A percentile compares a stretch with the other conserved stretches of the same genome.
These are phyloP conservation scores for Julus scanicus DNA, from an alignment of 2,888 invertebrate species.

Conservation along the genomic window DNA sequence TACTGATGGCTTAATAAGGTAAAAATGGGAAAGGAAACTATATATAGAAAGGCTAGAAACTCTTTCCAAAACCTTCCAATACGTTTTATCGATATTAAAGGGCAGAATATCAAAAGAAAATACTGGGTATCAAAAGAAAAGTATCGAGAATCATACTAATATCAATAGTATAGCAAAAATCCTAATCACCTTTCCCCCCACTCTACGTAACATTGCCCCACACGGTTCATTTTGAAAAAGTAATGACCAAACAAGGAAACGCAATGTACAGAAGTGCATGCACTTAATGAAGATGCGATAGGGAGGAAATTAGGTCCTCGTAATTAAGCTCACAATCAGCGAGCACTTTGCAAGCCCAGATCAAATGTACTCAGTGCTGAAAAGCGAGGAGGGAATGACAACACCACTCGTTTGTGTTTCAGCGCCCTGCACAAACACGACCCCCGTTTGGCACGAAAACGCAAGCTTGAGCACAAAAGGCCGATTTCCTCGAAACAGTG, in stretches of 20 bases:
- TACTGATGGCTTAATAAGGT: no score
- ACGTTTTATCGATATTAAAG: no score
- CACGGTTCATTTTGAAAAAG: no score
- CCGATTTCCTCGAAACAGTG: slow-evolving; percentile 6
- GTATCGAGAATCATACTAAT: no score
- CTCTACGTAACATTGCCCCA: no score
- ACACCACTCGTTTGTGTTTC: not conserved
- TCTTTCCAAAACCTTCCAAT: no score
- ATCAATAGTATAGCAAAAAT: no score
- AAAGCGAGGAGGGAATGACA: not conserved
- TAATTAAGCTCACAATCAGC: slow-evolving; percentile 26
- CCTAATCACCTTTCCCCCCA: no score
- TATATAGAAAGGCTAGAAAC: no score
- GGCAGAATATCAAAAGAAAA: no score
- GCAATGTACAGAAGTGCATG: not conserved
- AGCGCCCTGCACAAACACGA: not conserved
- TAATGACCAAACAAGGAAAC: not conserved
- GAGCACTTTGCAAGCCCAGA: not conserved
- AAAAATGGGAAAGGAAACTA: no score
- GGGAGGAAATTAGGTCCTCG: slow-evolving; percentile 25
- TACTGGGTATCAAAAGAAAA: no score
- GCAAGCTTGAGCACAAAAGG: slow-evolving; percentile 27
- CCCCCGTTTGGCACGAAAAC: slow-evolving; percentile 1
- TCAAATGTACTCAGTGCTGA: not conserved
- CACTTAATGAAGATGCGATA: not conserved